phyloP scores from a whole-genome alignment of 2,888 invertebrate species.

The Diaperis boleti region DNA sequence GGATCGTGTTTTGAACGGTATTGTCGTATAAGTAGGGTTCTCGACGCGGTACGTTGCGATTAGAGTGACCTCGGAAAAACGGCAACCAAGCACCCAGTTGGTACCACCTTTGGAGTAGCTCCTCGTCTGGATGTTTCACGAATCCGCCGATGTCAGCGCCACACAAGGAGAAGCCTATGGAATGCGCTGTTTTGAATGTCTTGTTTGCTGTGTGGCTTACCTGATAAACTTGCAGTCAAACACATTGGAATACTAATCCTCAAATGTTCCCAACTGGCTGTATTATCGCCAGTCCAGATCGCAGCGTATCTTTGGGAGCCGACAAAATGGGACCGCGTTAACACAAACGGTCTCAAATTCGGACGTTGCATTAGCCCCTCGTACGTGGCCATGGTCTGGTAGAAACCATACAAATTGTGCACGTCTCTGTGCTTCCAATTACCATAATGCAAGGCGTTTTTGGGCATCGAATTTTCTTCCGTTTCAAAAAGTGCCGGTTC shows the following conservation, averaged over 20 bases:
- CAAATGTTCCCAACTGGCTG: conserved; percentile 92
- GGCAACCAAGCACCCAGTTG: conserved; percentile 91
- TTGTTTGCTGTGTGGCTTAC: background rate
- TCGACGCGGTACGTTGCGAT: conserved; percentile 91
- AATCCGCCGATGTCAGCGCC: conserved; percentile 98
- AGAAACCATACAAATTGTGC: conserved; percentile 89
- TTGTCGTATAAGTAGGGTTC: conserved; percentile 94
- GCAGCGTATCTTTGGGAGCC: conserved; percentile 92
- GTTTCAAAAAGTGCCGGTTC: conserved; percentile 95
- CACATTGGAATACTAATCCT: conserved; percentile 91
- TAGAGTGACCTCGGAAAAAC: conserved; percentile 95
- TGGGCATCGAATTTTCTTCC: conserved; percentile 90
- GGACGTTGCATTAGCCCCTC: conserved; percentile 71
- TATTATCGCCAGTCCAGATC: conserved; percentile 98
- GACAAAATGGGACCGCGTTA: conserved; percentile 89
- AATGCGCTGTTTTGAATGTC: conserved; percentile 44
- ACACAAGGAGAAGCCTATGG: conserved; percentile 86
- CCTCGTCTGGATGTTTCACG: conserved; percentile 90
- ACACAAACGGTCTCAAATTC: conserved; percentile 87
- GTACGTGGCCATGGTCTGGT: conserved; percentile 73
- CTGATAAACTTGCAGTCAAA: conserved; percentile 66
- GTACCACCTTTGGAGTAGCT: conserved; percentile 80
- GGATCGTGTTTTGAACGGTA: conserved; percentile 74
- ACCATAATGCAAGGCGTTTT: conserved; percentile 86
- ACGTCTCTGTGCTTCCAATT: conserved; percentile 89